Conservation (phyloP, 2,113 vertebrate species). For the Pelobates fuscus region DNA sequence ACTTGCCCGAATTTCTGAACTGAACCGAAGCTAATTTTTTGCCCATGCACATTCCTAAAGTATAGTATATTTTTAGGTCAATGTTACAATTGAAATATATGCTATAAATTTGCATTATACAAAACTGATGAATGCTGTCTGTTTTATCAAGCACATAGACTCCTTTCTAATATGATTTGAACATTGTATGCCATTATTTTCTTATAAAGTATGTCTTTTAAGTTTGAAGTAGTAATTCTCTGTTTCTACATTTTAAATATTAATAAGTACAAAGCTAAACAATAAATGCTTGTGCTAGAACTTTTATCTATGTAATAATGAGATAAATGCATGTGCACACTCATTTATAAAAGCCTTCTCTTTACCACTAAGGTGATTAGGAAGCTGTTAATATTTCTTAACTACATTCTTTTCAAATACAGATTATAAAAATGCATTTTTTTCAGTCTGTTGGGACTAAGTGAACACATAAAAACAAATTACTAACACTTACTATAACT, state of each 20-base stretch:
- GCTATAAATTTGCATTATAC: no score
- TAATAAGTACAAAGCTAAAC: conserved; percentile 14
- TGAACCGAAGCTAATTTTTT: no score
- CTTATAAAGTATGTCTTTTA: no score
- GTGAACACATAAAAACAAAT: neutral
- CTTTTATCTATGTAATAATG: conserved; percentile 22
- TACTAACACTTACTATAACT: neutral
- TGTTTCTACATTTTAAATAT: neutral
- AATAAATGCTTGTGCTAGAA: neutral
- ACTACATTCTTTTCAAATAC: neutral
- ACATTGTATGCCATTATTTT: no score
- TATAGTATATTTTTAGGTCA: no score
- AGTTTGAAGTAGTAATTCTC: no score
- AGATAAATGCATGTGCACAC: neutral
- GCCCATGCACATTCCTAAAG: no score
- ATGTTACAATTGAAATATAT: no score
- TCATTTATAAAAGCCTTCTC: conserved; percentile 36
- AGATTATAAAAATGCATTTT: conserved; percentile 7
- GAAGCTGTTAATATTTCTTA: conserved; percentile 25
- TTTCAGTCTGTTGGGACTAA: neutral
- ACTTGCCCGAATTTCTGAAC: no score
- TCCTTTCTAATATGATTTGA: no score
- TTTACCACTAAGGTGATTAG: conserved; percentile 33
- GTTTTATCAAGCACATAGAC: no score
- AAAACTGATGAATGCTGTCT: no score